A percentile compares a stretch with the other conserved stretches of the same genome.
These are phyloP conservation scores for Tachysurus vachellii DNA, from an alignment of 2,113 vertebrate genomes.

Conservation along the genomic window DNA sequence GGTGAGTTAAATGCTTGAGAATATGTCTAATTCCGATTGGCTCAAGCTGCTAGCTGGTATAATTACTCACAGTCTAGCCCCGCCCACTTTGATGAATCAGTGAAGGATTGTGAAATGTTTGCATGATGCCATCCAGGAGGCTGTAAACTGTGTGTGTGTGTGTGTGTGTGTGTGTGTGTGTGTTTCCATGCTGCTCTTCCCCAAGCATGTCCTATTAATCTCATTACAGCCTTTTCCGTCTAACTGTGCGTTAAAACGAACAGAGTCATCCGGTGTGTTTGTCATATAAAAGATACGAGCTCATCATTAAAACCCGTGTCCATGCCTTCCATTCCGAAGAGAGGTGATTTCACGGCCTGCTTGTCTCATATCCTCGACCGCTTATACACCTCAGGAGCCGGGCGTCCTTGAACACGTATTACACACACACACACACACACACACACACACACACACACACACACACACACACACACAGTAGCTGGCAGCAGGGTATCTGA, in stretches of 20 bases:
- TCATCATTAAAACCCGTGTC: constrained; percentile 79
- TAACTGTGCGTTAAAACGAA: constrained; percentile 74
- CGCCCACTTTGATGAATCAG: background rate
- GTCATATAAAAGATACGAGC: constrained; percentile 75
- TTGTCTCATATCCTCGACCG: constrained; percentile 61
- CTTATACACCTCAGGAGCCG: constrained; percentile 44
- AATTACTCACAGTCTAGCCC: background rate
- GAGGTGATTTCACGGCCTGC: constrained; percentile 78
- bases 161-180: background rate
- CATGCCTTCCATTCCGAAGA: constrained; percentile 73
- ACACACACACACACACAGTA: constrained; percentile 53
- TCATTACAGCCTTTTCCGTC: constrained; percentile 58
- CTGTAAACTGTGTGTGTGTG: background rate
- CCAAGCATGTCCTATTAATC: constrained; percentile 68
- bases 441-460: constrained; percentile 48
- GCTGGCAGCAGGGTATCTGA: constrained; percentile 31
- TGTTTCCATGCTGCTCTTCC: constrained; percentile 21
- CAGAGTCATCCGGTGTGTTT: constrained; percentile 76
- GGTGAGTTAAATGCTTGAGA: no score
- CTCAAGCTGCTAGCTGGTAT: background rate
- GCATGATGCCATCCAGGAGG: background rate
- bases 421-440: constrained; percentile 42
- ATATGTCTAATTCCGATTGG: background rate
- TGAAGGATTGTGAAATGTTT: background rate
- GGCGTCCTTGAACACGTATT: constrained; percentile 43